Evolutionary conservation across 2,888 invertebrate species (phyloP), one percentile per base, ranked within the genome.

Genomic region (Polydrusus pterygomalis): DNA sequence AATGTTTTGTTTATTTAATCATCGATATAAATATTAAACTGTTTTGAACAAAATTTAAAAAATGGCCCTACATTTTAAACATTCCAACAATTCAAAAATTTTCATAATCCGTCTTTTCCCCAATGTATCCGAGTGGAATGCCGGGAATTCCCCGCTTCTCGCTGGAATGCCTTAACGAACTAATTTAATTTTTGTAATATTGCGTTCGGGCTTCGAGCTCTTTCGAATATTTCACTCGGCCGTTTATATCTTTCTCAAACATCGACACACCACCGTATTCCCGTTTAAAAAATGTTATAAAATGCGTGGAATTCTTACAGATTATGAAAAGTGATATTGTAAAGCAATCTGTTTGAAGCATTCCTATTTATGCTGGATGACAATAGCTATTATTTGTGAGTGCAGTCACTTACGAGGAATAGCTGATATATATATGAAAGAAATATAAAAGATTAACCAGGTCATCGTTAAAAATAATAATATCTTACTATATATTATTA

Each of bases 171-270:
- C 75, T 70, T 77, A 77, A 77, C 77, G 77, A 77, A 77, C 77
- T 77, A 77, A 77, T 77, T 77, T 77, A 77, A 77, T 77, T 77
- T 77, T 77, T 77, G 77, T 77, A 74, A 77, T 77, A 77, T 77
- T 74, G 69, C 77, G 77, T 54, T 54, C 49, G 68, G 40, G 68
- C 25, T 54, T n/a, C 60, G 47, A 60, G 58, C 47, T 45, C 77
- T 34, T 34, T 65, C 68, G 71, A 74, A 77, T 77, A 77, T 77
- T 74, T 77, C 51, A 74, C 77, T 74, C 30, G 62, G 63, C 40
- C 67, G 69, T 69, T 72, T 70, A 74, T 77, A 77, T 77, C 77
- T 74, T 77, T 70, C 58, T 70, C 74, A 77, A 70, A 70, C 71
- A 74, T 77, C 77, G 74, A 68, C 67, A 38, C 56, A 40, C 63